Evolutionary conservation across 2,888 invertebrate genomes (phyloP).

Genomic region (Pseudococcus longispinus): DNA sequence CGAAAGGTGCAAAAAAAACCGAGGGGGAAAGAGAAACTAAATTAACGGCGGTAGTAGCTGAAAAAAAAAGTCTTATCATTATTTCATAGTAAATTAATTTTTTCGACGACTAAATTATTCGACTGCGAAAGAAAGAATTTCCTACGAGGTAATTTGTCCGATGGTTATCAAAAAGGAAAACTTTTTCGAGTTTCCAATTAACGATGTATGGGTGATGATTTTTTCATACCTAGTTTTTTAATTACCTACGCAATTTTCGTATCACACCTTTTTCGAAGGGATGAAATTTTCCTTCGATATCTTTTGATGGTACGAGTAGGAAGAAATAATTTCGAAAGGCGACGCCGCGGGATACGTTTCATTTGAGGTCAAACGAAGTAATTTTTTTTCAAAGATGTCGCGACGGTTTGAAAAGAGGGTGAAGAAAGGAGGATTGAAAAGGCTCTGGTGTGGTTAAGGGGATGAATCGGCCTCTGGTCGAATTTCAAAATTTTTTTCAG

Average conservation of each 20-base stretch:
- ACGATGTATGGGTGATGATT: background rate
- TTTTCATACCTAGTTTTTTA: background rate
- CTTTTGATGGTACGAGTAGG: background rate
- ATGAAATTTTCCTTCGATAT: background rate
- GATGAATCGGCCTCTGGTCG: too few species aligned
- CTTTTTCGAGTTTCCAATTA: background rate
- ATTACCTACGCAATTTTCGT: background rate
- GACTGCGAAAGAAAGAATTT: background rate
- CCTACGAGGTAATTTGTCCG: background rate
- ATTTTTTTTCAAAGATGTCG: background rate
- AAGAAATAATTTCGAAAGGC: background rate
- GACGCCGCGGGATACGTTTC: background rate
- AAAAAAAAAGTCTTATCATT: background rate
- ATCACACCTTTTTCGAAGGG: background rate
- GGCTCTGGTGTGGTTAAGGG: too few species aligned
- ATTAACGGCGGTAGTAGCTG: background rate
- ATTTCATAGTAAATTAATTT: constrained; percentile 20
- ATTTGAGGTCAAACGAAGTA: background rate
- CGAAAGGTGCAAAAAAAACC: background rate
- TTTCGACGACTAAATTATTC: constrained; percentile 11
- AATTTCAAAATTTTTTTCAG: too few species aligned
- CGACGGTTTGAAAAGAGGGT: too few species aligned
- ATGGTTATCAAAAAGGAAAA: background rate
- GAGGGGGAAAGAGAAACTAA: background rate
- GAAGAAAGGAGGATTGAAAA: too few species aligned